A percentile compares a stretch with the other conserved stretches of the same genome.
These are phyloP conservation scores for Crenuchus spilurus DNA, from an alignment of 2,797 vertebrate species.

Conservation along the genomic window DNA sequence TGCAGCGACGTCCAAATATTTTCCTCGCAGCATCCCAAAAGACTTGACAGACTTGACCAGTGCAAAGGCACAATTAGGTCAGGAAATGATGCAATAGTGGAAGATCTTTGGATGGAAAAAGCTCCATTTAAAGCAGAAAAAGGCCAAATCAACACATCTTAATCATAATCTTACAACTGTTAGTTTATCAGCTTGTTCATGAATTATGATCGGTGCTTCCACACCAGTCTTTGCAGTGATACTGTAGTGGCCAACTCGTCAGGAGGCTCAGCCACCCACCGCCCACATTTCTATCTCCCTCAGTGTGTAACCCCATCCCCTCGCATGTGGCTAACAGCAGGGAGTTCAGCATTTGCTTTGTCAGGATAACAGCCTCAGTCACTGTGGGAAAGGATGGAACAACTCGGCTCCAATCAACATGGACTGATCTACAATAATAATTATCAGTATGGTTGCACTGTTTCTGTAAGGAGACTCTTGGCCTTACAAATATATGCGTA, in stretches of 20 bases:
- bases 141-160: neutral
- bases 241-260: neutral
- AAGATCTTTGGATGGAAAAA: neutral
- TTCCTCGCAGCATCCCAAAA: neutral
- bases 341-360: neutral
- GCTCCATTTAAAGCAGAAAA: neutral
- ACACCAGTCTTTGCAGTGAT: neutral
- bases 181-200: neutral
- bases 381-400: constrained; percentile 42
- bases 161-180: no score
- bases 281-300: neutral
- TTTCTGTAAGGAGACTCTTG: constrained; percentile 43
- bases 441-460: constrained; percentile 37
- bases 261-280: constrained; percentile 2
- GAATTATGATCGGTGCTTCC: neutral
- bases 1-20: constrained; percentile 26
- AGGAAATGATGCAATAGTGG: neutral
- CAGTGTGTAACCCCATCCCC: constrained; percentile 25
- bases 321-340: constrained; percentile 12
- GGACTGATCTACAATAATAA: constrained; percentile 44
- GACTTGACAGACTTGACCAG: neutral
- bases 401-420: constrained; percentile 27
- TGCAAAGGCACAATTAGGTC: neutral
- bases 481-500: constrained; percentile 33
- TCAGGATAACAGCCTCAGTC: neutral